A percentile compares a stretch with the other conserved stretches of the same genome.
Evolutionary conservation across 2,797 vertebrate species (phyloP).

Genomic region (Falco rusticolus): DNA sequence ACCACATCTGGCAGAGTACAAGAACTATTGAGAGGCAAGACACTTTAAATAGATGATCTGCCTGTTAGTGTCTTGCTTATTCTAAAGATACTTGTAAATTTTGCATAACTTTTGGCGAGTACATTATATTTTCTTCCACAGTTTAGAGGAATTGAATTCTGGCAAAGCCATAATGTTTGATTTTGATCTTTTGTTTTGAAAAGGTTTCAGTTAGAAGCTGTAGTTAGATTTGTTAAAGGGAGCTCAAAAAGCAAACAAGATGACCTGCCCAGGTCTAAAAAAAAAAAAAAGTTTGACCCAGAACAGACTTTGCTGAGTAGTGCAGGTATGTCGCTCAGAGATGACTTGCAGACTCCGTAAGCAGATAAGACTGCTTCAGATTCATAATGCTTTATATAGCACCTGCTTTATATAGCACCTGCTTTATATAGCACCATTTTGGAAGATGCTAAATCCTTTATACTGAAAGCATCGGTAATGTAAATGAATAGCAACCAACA

Average conservation of each 20-base stretch:
- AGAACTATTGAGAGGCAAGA: background rate
- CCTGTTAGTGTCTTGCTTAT: background rate
- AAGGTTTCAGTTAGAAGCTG: background rate
- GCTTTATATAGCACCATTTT: background rate
- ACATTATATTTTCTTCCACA: background rate
- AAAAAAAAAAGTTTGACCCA: background rate
- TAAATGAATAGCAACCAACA: background rate
- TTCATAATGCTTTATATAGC: background rate
- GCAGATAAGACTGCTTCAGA: background rate
- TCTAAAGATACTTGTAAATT: background rate
- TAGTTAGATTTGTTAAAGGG: background rate
- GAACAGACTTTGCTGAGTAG: background rate
- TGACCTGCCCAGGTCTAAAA: background rate
- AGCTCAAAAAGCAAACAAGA: background rate
- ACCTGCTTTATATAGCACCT: background rate
- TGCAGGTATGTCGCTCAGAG: background rate
- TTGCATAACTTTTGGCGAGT: background rate
- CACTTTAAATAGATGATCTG: background rate
- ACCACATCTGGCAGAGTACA: background rate
- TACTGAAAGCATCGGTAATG: background rate
- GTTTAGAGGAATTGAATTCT: background rate
- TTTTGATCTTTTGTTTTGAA: background rate
- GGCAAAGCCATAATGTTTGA: accelerated
- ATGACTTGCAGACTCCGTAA: background rate
- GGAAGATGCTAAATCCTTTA: background rate